These are phyloP conservation scores for Bovichtus variegatus DNA, from an alignment of 2,797 vertebrate genomes.

Conservation along the genomic window DNA sequence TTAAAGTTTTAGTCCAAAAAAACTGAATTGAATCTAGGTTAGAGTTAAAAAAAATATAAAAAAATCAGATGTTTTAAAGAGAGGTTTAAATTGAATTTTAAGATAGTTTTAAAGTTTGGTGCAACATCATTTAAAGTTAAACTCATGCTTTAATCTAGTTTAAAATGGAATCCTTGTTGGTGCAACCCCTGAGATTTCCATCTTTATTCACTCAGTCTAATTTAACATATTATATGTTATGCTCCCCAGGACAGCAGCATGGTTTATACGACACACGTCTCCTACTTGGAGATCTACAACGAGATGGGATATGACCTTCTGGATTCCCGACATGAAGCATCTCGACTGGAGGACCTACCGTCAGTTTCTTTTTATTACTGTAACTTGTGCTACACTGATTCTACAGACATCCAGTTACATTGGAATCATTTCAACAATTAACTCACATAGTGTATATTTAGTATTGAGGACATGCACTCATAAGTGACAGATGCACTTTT, in stretches of 20 bases:
- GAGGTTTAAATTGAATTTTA: background rate
- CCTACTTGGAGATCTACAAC: conserved; percentile 99
- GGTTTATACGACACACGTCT: conserved; percentile 92
- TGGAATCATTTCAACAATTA: background rate
- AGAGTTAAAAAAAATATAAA: too few species aligned
- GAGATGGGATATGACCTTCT: conserved; percentile 96
- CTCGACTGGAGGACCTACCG: conserved; percentile 94
- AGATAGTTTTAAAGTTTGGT: background rate
- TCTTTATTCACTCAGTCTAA: background rate
- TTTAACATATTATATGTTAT: conserved; percentile 12
- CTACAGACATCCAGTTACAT: background rate
- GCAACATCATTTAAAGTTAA: background rate
- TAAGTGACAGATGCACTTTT: background rate
- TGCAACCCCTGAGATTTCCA: background rate
- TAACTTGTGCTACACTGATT: background rate
- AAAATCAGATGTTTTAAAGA: too few species aligned
- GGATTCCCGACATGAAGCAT: conserved; percentile 91
- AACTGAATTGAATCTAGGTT: too few species aligned
- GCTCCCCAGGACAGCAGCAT: conserved; percentile 89
- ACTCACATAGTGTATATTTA: background rate
- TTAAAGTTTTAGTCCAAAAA: too few species aligned
- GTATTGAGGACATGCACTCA: background rate
- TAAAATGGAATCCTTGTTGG: background rate
- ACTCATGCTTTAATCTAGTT: too few species aligned
- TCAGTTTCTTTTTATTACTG: conserved; percentile 83